Evolutionary conservation across 2,888 invertebrate genomes (phyloP).

Genomic region (Adineta ricciae): DNA sequence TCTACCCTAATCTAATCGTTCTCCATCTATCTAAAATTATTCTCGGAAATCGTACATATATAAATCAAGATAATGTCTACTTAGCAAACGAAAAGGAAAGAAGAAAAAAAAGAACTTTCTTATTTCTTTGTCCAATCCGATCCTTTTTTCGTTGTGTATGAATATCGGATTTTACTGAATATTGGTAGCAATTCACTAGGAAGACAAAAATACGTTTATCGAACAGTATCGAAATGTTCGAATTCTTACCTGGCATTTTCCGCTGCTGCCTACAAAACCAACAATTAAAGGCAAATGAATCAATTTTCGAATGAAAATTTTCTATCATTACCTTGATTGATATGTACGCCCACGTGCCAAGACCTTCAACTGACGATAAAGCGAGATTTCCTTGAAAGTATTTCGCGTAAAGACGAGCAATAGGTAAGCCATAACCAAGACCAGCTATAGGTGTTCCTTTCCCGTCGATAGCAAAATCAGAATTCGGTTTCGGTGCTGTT

Average conservation of each 20-base stretch:
- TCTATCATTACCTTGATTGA: slow-evolving; percentile 86
- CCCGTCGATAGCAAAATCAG: background rate
- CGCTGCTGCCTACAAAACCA: background rate
- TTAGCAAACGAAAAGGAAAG: background rate
- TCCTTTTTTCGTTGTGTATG: background rate
- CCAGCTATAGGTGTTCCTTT: slow-evolving; percentile 44
- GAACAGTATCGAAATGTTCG: too few species aligned
- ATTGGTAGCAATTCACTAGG: background rate
- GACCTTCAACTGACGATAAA: slow-evolving; percentile 84
- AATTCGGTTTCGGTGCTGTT: slow-evolving; percentile 59
- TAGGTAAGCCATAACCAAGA: slow-evolving; percentile 91
- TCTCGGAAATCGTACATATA: background rate
- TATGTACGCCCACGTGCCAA: slow-evolving; percentile 88
- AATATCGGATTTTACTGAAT: background rate
- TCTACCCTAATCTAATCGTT: background rate
- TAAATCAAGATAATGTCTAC: background rate
- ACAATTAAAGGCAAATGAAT: too few species aligned
- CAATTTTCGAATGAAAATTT: too few species aligned
- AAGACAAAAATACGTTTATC: too few species aligned
- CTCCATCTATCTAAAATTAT: background rate
- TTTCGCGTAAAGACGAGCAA: slow-evolving; percentile 86
- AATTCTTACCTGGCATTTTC: background rate
- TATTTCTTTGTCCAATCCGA: background rate
- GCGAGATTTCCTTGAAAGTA: slow-evolving; percentile 94
- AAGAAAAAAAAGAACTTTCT: background rate